These are phyloP conservation scores for Caenorhabditis sp. DNA, from an alignment of 2,888 invertebrate genomes.

Conservation along the genomic window DNA sequence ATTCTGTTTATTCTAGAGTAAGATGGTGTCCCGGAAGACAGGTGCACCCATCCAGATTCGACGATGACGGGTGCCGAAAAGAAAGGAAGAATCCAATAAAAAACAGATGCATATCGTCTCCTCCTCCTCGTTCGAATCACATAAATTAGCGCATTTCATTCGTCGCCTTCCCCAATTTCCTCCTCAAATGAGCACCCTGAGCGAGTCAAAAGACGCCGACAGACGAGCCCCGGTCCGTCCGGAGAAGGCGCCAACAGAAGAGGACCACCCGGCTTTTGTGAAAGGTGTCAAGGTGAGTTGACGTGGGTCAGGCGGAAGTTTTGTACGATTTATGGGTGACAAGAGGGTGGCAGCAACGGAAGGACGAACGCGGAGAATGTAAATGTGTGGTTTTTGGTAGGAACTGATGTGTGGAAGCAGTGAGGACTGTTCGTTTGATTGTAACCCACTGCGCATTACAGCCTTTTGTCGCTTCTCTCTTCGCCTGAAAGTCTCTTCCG, in stretches of 20 bases:
- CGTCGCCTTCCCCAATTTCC: slow-evolving; percentile 3
- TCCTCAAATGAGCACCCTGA: slow-evolving; percentile 14
- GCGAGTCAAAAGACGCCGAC: neutral
- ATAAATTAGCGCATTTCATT: slow-evolving; percentile 45
- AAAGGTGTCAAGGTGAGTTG: neutral
- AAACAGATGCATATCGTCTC: slow-evolving; percentile 38
- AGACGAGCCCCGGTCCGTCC: neutral
- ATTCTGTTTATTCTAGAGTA: neutral
- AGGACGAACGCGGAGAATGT: too few relatives aligned
- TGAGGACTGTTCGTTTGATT: too few relatives aligned
- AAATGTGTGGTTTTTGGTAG: too few relatives aligned
- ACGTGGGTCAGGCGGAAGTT: slow-evolving; percentile 7
- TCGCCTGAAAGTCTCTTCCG: too few relatives aligned
- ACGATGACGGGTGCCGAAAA: neutral
- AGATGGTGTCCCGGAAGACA: neutral
- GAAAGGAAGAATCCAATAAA: slow-evolving; percentile 27
- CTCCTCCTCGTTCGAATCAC: slow-evolving; percentile 1
- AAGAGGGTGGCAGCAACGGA: too few relatives aligned
- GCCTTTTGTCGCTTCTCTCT: too few relatives aligned
- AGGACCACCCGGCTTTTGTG: neutral
- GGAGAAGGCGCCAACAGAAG: neutral
- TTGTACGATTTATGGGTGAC: neutral
- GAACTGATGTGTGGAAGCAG: too few relatives aligned
- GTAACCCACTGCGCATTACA: too few relatives aligned
- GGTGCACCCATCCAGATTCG: slow-evolving; percentile 2